Base-by-base conservation (phyloP, 92 coral and sea anemone genomes). In the Epizoanthus scotinus region DNA sequence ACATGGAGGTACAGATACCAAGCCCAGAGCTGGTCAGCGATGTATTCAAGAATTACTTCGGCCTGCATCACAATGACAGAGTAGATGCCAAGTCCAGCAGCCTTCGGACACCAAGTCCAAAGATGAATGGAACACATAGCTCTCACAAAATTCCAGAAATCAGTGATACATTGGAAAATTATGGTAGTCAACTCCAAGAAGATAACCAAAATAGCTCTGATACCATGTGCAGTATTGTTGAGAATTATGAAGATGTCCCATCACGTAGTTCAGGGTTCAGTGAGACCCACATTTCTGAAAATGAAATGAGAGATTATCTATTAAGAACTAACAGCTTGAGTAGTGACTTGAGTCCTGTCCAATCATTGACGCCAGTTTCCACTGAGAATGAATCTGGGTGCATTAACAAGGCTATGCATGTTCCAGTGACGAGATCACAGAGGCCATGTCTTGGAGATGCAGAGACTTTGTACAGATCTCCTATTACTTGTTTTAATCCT, bases 371-470 rank as follows among this genome's bases (percentile, higher is more conserved):
- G 40, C 27, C 29, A 0, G 17, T 52, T n/a, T 38, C 73, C 7
- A 68, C 24, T 1, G 21, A 64, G 8, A 6, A 26, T 18, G 44
- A 44, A 8, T 15, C 56, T 22, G 12, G 29, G 27, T n/a, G 53
- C 73, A 36, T 52, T 13, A 36, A 8, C 24, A n/a, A 38, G 44
- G 17, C 53, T 18, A 8, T 42, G 31, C 8, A 55, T 20, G 29
- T 29, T n/a, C 6, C 44, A 34, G 20, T 53, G n/a, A 56, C 25
- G 52, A 52, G 31, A 25, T 40, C 73, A 38, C 13, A 29, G 9
- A 80, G 84, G 55, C 92, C 89, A 5, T 80, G 92, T 70, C 81
- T 71, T 70, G 86, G 94, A 26, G 88, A 85, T 85, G 94, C 97
- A 22, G 71, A 89, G 20, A 71, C 94, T 2, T 65, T 92, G 81